These are phyloP conservation scores for Rotaria socialis DNA, from an alignment of 2,888 invertebrate genomes.

Conservation along the genomic window DNA sequence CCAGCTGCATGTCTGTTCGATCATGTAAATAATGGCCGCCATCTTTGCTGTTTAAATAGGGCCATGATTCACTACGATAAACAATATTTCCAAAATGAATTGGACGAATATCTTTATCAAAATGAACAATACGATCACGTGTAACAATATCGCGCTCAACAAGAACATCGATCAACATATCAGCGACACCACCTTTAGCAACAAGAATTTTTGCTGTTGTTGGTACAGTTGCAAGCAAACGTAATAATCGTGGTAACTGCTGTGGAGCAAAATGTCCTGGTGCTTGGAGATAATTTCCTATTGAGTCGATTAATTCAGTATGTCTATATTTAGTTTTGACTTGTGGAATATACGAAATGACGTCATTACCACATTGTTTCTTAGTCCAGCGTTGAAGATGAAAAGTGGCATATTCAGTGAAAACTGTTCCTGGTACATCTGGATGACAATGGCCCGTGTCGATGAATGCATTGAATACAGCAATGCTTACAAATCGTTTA, in stretches of 20 bases:
- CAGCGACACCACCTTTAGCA: conserved; percentile 6
- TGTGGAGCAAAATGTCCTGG: background rate
- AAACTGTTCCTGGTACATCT: background rate
- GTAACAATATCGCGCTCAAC: background rate
- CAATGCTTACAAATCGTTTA: background rate
- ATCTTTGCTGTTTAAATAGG: background rate
- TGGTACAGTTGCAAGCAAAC: background rate
- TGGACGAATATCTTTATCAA: background rate
- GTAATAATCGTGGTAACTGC: background rate
- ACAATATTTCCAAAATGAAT: background rate
- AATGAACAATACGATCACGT: conserved; percentile 10
- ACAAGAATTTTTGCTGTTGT: background rate
- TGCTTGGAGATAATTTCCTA: background rate
- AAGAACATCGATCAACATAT: background rate
- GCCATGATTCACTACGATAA: conserved; percentile 18
- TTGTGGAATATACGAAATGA: background rate
- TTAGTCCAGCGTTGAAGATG: background rate
- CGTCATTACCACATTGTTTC: background rate
- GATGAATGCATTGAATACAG: conserved; percentile 8
- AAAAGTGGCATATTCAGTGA: background rate
- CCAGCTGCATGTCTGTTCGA: conserved; percentile 1
- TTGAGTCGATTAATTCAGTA: background rate
- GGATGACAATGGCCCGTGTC: background rate
- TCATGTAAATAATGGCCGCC: background rate
- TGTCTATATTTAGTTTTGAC: background rate